These are phyloP conservation scores for Knipowitschia caucasica DNA, from an alignment of 2,797 vertebrate genomes.

Conservation along the genomic window DNA sequence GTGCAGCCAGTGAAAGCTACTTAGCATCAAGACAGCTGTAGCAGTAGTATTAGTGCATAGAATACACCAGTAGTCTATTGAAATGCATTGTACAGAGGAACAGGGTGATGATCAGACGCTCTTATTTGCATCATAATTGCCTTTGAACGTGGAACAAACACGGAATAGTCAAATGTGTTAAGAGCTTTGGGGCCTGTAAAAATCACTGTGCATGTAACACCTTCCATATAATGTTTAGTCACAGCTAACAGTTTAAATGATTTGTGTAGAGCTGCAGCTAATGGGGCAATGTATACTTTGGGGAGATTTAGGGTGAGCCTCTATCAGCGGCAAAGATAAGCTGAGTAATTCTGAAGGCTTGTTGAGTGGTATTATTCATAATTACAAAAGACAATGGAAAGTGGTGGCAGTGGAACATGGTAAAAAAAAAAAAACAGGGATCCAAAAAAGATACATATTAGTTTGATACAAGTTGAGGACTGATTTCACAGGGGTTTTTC, in stretches of 20 bases:
- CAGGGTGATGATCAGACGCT: constrained; percentile 37
- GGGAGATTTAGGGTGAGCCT: background rate
- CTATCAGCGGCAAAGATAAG: background rate
- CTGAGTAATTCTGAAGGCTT: background rate
- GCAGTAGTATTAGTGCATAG: constrained; percentile 30
- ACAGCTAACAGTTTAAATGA: constrained; percentile 1
- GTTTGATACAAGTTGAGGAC: too few relatives aligned
- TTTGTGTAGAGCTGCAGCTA: constrained; percentile 11
- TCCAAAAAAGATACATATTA: too few relatives aligned
- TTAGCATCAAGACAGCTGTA: constrained; percentile 52
- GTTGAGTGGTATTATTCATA: too few relatives aligned
- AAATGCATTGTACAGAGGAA: constrained; percentile 39
- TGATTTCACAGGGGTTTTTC: too few relatives aligned
- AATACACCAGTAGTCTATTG: constrained; percentile 29
- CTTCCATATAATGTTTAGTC: background rate
- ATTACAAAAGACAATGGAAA: too few relatives aligned
- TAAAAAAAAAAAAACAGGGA: too few relatives aligned
- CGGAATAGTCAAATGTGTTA: constrained; percentile 24
- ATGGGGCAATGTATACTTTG: background rate
- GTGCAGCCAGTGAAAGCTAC: constrained; percentile 61
- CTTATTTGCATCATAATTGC: constrained; percentile 56
- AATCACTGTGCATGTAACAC: background rate
- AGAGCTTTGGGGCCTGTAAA: constrained; percentile 18
- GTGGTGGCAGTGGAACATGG: too few relatives aligned
- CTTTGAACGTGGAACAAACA: constrained; percentile 29